Conservation (phyloP, 2,888 invertebrate species). For the Noctua janthe region DNA sequence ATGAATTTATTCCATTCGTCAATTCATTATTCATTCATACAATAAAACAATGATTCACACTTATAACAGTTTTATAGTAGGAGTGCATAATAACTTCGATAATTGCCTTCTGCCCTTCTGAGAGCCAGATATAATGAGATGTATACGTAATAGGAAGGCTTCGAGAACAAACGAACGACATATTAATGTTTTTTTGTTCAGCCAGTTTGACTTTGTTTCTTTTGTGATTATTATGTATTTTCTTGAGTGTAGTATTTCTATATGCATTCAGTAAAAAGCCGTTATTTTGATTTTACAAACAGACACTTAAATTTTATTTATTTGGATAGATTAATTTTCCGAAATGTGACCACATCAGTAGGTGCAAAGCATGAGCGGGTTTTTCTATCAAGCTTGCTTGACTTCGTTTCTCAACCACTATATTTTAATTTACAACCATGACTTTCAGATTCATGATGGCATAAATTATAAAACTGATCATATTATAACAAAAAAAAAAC, state of each 20-base stretch:
- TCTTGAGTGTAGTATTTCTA: not conserved
- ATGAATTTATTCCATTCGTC: constrained; percentile 32
- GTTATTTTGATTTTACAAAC: too few relatives aligned
- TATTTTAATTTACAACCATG: constrained; percentile 31
- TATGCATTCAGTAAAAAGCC: too few relatives aligned
- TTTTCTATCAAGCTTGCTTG: not conserved
- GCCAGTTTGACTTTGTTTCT: not conserved
- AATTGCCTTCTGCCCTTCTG: constrained; percentile 49
- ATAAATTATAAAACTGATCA: constrained; percentile 37
- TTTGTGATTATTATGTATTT: not conserved
- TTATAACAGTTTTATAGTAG: constrained; percentile 37
- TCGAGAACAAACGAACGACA: constrained; percentile 36
- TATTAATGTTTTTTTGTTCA: constrained; percentile 23
- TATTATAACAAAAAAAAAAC: constrained; percentile 33
- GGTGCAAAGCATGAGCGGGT: not conserved
- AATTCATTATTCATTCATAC: constrained; percentile 39
- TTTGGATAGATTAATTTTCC: too few relatives aligned
- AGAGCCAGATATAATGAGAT: constrained; percentile 47
- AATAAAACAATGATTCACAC: constrained; percentile 43
- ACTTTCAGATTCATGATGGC: constrained; percentile 43
- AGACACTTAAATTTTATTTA: too few relatives aligned
- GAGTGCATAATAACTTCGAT: constrained; percentile 39
- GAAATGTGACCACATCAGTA: not conserved
- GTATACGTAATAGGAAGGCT: constrained; percentile 4
- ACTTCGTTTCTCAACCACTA: not conserved